Conservation (phyloP, 1,140 invertebrate species). For the Lamellibrachia luymesi region DNA sequence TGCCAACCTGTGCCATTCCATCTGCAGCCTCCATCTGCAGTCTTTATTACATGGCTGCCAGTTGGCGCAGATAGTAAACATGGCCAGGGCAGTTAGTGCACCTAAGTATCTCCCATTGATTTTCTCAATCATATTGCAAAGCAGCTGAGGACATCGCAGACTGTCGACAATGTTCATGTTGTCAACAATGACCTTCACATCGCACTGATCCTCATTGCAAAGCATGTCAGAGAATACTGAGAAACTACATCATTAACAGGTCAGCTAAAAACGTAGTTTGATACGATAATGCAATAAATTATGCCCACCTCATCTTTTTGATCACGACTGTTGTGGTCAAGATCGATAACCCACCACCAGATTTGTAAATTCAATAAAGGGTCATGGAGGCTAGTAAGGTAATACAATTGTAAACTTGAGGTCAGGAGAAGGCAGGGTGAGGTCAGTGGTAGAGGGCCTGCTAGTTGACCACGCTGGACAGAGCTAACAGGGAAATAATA, state of each 20-base stretch:
- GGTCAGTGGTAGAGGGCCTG: background rate
- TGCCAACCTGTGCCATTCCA: background rate
- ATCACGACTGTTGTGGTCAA: background rate
- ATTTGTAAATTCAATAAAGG: background rate
- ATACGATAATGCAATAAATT: background rate
- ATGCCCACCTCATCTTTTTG: background rate
- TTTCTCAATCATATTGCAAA: background rate
- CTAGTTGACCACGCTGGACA: background rate
- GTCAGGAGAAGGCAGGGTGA: background rate
- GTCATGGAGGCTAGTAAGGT: background rate
- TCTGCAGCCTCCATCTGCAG: background rate
- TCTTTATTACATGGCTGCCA: background rate
- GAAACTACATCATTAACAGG: background rate
- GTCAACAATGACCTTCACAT: background rate
- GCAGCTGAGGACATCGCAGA: background rate
- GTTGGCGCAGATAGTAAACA: background rate
- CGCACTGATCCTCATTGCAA: background rate
- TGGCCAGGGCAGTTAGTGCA: background rate
- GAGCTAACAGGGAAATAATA: background rate
- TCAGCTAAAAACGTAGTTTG: background rate
- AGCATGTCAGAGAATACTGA: background rate
- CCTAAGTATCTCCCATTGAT: background rate
- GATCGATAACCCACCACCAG: background rate
- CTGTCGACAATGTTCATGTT: background rate
- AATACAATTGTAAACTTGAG: background rate